phyloP scores from a whole-genome alignment of 2,113 vertebrate genomes.

The Bucco capensis region DNA sequence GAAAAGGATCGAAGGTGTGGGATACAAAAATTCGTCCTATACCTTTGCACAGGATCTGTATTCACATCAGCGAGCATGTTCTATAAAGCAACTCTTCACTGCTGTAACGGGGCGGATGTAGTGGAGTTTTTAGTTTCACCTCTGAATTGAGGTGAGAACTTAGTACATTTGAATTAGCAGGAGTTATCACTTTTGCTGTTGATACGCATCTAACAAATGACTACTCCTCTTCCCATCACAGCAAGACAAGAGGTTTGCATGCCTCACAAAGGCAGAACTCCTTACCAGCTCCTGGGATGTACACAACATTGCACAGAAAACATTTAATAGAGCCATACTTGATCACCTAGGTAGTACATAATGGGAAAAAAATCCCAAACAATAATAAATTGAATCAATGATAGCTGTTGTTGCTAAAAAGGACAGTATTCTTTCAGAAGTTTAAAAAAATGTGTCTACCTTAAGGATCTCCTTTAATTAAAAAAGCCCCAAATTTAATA shows the following conservation, averaged over 20 bases:
- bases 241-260: background rate
- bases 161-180: background rate
- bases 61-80: background rate
- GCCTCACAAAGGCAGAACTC: background rate
- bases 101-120: background rate
- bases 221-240: background rate
- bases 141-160: background rate
- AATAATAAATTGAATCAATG: background rate
- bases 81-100: background rate
- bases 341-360: background rate
- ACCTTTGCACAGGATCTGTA: background rate
- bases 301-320: background rate
- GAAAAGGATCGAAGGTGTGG: background rate
- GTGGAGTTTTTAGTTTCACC: background rate
- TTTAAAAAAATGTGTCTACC: background rate
- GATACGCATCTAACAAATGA: background rate
- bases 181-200: background rate
- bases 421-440: background rate
- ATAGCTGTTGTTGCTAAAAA: background rate
- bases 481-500: background rate
- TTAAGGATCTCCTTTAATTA: background rate
- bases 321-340: background rate
- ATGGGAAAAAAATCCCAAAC: background rate
- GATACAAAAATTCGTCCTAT: background rate
- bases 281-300: background rate